Evolutionary conservation across 2,888 invertebrate species (phyloP), one percentile per base, ranked within the genome.

Genomic region (Phalera bucephala): DNA sequence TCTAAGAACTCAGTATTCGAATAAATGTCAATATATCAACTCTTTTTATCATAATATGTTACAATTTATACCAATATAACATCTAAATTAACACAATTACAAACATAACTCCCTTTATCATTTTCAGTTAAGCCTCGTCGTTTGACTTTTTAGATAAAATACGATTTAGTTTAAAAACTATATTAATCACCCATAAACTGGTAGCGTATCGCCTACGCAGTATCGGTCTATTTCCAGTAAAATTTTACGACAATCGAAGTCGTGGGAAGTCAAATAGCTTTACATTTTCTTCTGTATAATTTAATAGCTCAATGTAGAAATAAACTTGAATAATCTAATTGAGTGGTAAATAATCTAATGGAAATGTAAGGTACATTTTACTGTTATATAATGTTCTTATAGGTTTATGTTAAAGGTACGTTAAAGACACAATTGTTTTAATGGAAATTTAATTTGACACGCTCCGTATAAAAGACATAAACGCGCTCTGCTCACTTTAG

Each of bases 391-490:
- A 26, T 13, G 26, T n/a, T 8, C 11, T 11, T 2, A 26, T 26
- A 14, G 14, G n/a, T 4, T 14, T 27, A n/a, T 14, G 14, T 13
- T 27, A 14, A n/a, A n/a, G n/a, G 9, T 23, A 17, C 17, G 11
- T 11, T 9, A 19, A 8, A 30, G 11, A 6, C 11, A 20, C 17
- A 10, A 10, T 39, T 33, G 21, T 34, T n/a, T 43, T 30, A 42
- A 45, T 58, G 60, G 44, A 60, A 67, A 62, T 40, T n/a, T 33
- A 29, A 44, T 62, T 58, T 40, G 48, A 36, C 36, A 50, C 54
- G 62, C 54, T 56, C 64, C 58, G 64, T 80, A 71, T 55, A 74
- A 78, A 80, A 78, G 81, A 80, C 74, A 72, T 80, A 69, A 80
- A 80, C 81, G 80, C 68, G 65, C 52, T 31, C 31, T 40, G 33